phyloP scores from a whole-genome alignment of 2,888 invertebrate genomes.

The Tenthredo mesomela region DNA sequence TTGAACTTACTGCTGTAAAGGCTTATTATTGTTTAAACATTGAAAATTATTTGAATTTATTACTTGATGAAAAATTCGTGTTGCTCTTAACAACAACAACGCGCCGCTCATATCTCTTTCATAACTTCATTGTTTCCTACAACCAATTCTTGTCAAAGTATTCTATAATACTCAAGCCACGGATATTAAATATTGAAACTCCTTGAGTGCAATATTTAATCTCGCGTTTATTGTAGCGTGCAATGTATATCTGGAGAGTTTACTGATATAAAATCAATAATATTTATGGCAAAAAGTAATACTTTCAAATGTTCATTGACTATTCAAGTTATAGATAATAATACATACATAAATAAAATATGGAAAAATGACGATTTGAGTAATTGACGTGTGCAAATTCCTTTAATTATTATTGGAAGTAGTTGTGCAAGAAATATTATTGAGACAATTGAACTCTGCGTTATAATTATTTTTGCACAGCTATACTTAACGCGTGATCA shows the following conservation, averaged over 20 bases:
- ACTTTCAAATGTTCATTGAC: constrained; percentile 33
- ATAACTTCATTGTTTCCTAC: neutral
- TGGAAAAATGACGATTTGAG: constrained; percentile 52
- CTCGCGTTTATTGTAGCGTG: neutral
- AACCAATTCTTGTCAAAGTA: neutral
- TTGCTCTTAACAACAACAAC: neutral
- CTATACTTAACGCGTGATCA: constrained; percentile 44
- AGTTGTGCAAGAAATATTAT: constrained; percentile 29
- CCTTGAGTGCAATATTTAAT: neutral
- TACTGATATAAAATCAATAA: neutral
- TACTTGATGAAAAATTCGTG: neutral
- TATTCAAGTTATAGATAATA: constrained; percentile 28
- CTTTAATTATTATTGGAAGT: constrained; percentile 48
- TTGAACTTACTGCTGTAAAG: neutral
- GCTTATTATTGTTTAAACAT: neutral
- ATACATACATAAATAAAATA: constrained; percentile 31
- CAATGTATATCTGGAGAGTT: neutral
- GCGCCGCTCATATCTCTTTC: neutral
- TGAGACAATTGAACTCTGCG: neutral
- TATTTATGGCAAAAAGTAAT: constrained; percentile 40
- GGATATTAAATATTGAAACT: neutral
- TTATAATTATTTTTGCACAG: neutral
- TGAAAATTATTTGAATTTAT: neutral
- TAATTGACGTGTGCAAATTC: constrained; percentile 59
- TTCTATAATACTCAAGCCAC: neutral